phyloP scores from a whole-genome alignment of 2,888 invertebrate species.

The Notodonta dromedarius region DNA sequence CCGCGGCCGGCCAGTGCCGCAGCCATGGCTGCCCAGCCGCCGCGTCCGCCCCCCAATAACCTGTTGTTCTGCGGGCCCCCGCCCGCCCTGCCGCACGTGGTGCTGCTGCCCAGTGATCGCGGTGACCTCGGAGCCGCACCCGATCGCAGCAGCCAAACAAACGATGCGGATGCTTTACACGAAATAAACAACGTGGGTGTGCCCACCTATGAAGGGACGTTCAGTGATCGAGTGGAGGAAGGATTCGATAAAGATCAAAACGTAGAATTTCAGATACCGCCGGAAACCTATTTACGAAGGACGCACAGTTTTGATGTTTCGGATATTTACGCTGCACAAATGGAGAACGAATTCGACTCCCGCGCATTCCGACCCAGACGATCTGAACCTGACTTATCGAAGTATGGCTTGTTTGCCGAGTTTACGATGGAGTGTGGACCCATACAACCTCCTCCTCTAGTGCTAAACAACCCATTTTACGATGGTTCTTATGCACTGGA shows the following conservation, averaged over 20 bases:
- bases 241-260: constrained; percentile 51
- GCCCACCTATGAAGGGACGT: constrained; percentile 63
- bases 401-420: constrained; percentile 72
- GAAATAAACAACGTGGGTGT: constrained; percentile 81
- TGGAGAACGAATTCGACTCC: constrained; percentile 55
- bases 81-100: constrained; percentile 76
- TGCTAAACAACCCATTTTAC: constrained; percentile 81
- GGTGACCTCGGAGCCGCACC: constrained; percentile 44
- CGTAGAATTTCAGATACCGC: constrained; percentile 51
- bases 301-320: constrained; percentile 78
- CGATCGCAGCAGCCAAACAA: constrained; percentile 58
- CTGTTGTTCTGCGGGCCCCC: constrained; percentile 79
- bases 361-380: constrained; percentile 56
- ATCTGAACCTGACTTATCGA: constrained; percentile 79
- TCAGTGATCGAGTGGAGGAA: constrained; percentile 57
- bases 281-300: constrained; percentile 63
- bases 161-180: constrained; percentile 64
- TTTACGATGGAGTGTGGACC: constrained; percentile 64
- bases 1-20: constrained; percentile 66
- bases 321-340: constrained; percentile 62
- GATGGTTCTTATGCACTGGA: constrained; percentile 72
- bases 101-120: constrained; percentile 76
- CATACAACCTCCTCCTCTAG: constrained; percentile 65
- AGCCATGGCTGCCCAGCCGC: constrained; percentile 80
- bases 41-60: constrained; percentile 80